Evolutionary conservation across 1,140 invertebrate genomes (phyloP), one percentile per base, ranked within the genome.

Genomic region (Bombus balteatus): DNA sequence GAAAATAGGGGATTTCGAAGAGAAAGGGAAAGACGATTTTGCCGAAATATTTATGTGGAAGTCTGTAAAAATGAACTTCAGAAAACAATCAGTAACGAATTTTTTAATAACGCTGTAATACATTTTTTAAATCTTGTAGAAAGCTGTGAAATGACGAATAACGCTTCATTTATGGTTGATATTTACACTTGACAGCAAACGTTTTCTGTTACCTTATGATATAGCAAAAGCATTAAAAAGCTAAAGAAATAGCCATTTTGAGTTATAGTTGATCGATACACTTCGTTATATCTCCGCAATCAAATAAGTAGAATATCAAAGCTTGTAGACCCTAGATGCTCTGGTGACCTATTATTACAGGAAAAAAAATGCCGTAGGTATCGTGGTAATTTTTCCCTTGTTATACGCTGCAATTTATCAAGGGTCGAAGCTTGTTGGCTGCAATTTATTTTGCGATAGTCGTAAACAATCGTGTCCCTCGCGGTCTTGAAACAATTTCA

Each of bases 321-420:
- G 43, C 43, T 77, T 18, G 62, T 53, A 18, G 62, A 75, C 39
- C 41, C 34, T n/a, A 39, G 43, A 83, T 73, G 72, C 53, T 75
- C 57, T 65, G 43, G 25, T 41, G 72, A 66, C 71, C 71, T 75
- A n/a, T 83, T 83, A 83, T 77, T 83, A 83, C 47, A 32, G 73
- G 18, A 70, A n/a, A 25, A 12, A 77, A 76, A 70, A 37, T 66
- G 37, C 43, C 22, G 8, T 3, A 25, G 37, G 71, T 43, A 57
- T 32, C n/a, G n/a, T 22, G 22, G 57, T 25, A 57, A 77, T 83
- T 77, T 83, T 83, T 70, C 22, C 15, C 62, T 22, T 22, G 37
- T 39, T 39, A 13, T 62, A 25, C 43, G n/a, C 34, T 57, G 43
- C 37, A 77, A 77, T 77, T 77, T 83, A 77, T 83, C 62, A 53